Conservation (phyloP, 1,140 invertebrate species). For the Microplitis demolitor region DNA sequence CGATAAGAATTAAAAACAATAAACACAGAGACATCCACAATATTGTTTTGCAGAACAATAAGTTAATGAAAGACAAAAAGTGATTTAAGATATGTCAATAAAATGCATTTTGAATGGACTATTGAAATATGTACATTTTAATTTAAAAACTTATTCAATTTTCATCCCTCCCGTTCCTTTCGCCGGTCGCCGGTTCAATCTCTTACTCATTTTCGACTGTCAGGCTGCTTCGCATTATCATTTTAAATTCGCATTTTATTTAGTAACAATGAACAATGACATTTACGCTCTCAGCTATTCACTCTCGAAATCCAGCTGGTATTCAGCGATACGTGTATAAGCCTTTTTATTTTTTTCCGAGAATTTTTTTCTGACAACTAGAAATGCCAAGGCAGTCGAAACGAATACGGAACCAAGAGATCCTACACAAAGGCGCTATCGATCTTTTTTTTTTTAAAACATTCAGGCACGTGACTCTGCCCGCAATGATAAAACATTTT, state of each 20-base stretch:
- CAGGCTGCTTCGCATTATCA: neutral
- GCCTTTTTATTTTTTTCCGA: neutral
- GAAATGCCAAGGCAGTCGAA: neutral
- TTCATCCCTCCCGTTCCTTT: neutral
- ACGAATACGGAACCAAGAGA: neutral
- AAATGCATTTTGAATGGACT: constrained; percentile 40
- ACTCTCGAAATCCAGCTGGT: neutral
- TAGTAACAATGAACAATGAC: neutral
- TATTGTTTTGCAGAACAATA: constrained; percentile 41
- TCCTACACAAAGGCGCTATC: constrained; percentile 1
- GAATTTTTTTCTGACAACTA: neutral
- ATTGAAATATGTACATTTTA: neutral
- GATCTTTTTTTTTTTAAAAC: neutral
- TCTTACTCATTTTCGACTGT: neutral
- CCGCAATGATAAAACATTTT: constrained; percentile 33
- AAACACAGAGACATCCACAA: constrained; percentile 25
- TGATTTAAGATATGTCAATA: constrained; percentile 37
- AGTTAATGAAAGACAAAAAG: constrained; percentile 41
- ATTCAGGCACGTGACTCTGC: neutral
- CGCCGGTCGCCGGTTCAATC: neutral
- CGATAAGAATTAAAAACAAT: neutral
- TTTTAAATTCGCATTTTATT: neutral
- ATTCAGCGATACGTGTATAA: constrained; percentile 14
- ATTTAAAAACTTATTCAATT: too few relatives aligned
- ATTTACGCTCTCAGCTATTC: constrained; percentile 1